Evolutionary conservation across 2,797 vertebrate genomes (phyloP), one percentile per base, ranked within the genome.

Genomic region (Myioborus melanocephalus): DNA sequence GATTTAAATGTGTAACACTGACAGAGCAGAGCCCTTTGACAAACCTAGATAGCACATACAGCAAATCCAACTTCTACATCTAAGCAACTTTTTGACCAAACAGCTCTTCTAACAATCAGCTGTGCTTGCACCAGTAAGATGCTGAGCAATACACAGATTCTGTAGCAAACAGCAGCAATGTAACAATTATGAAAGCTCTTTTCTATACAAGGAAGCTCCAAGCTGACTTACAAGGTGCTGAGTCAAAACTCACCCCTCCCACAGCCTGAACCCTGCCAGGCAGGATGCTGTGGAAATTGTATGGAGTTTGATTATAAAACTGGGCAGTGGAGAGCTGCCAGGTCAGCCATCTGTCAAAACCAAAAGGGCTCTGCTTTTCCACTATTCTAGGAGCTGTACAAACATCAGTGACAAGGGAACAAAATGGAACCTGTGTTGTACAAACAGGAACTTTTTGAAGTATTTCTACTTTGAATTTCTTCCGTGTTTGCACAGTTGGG

Each of bases 311-410:
- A 96, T 97, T 96, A 94, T 81, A 97, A 93, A 97, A 97, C 63
- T 64, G 86, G 94, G 95, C 68, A 88, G 44, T 72, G 92, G 79
- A 96, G 95, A 94, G 63, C 88, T 97, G 96, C 95, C 95, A 97
- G 96, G 96, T 97, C 89, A 98, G 87, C 96, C 95, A 96, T 97
- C 97, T 98, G 96, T 97, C 95, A 96, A 98, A 98, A 98, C 95
- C 97, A 94, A 95, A 96, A 80, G 91, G 1, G 5, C 63, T 85
- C 68, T 65, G 87, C 84, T 89, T 97, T 93, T 97, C 94, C 97
- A 96, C 95, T 96, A 66, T 95, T 96, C 96, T 92, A 93, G 90
- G 93, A 95, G 91, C 94, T 97, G 88, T 95, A 95, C 89, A 97
- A 97, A 97, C 95, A 98, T 65, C 91, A 81, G 72, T 60, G 69